Percentiles rank a stretch among this genome's conserved stretches.
phyloP scores from a whole-genome alignment of 2,888 invertebrate species.

The Listrodromus nycthemerus region DNA sequence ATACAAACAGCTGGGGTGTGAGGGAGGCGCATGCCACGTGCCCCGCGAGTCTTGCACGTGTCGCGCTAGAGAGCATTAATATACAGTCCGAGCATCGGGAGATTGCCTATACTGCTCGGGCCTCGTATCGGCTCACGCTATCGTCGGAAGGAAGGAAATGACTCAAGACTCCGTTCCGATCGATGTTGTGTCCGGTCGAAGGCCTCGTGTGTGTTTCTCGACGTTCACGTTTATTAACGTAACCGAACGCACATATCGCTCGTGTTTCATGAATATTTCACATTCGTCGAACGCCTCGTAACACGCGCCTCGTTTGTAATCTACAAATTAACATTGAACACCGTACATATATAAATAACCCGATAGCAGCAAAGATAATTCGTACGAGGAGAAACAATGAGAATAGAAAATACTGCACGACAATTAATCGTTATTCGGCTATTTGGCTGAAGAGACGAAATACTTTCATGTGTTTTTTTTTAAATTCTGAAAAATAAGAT shows the following conservation, averaged over 20 bases:
- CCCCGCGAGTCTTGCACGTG: slow-evolving; percentile 47
- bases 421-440: slow-evolving; percentile 4
- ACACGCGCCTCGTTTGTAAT: slow-evolving; percentile 12
- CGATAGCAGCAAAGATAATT: background rate
- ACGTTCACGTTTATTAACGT: slow-evolving; percentile 3
- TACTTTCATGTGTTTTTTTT: too few relatives aligned
- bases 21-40: slow-evolving; percentile 4
- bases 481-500: too few relatives aligned
- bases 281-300: slow-evolving; percentile 1
- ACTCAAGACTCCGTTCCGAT: slow-evolving; percentile 42
- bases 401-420: background rate
- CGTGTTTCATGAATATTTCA: slow-evolving; percentile 18
- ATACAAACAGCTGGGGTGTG: background rate
- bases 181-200: slow-evolving; percentile 9
- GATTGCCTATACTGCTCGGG: background rate
- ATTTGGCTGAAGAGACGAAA: background rate
- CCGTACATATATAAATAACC: slow-evolving; percentile 15
- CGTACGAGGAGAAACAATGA: background rate
- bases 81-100: background rate
- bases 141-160: slow-evolving; percentile 61
- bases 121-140: slow-evolving; percentile 39
- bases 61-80: background rate
- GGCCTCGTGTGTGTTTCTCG: background rate
- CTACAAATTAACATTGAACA: slow-evolving; percentile 31
- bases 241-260: slow-evolving; percentile 2